These are phyloP conservation scores for Macrophya annulata DNA, from an alignment of 2,888 invertebrate genomes.

Conservation along the genomic window DNA sequence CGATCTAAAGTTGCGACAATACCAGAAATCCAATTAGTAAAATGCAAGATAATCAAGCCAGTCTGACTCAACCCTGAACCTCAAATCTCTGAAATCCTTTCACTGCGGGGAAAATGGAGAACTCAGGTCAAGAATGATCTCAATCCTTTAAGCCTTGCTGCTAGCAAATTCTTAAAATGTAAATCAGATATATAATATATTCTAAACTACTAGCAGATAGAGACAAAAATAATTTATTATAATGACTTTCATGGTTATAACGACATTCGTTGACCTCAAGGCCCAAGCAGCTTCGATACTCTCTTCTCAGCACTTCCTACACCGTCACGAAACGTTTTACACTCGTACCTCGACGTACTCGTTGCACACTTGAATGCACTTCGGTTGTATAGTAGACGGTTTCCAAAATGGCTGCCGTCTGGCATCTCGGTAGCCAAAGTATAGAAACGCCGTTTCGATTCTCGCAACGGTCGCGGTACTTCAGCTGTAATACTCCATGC, in stretches of 20 bases:
- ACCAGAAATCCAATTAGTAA: slow-evolving; percentile 52
- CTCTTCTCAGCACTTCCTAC: slow-evolving; percentile 9
- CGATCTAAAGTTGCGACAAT: slow-evolving; percentile 51
- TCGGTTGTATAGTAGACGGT: slow-evolving; percentile 14
- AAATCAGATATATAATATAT: neutral
- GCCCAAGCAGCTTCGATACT: neutral
- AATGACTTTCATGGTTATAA: neutral
- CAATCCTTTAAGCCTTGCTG: neutral
- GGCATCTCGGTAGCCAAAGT: slow-evolving; percentile 22
- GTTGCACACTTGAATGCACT: slow-evolving; percentile 46
- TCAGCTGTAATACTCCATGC: slow-evolving; percentile 33
- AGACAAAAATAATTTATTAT: neutral
- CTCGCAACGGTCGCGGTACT: neutral
- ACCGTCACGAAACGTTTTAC: slow-evolving; percentile 2
- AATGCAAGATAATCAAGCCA: slow-evolving; percentile 41
- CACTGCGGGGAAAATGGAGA: neutral
- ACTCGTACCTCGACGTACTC: slow-evolving; percentile 20
- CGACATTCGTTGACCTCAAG: slow-evolving; percentile 18
- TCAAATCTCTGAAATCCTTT: slow-evolving; percentile 4
- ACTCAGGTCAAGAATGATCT: slow-evolving; percentile 28
- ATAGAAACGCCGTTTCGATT: neutral
- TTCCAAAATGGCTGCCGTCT: slow-evolving; percentile 53
- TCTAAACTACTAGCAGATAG: neutral
- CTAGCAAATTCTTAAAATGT: neutral
- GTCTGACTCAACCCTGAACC: slow-evolving; percentile 30